A percentile compares a stretch with the other conserved stretches of the same genome.
Conservation (phyloP, 1,140 invertebrate species). For the Leptopilina boulardi region DNA sequence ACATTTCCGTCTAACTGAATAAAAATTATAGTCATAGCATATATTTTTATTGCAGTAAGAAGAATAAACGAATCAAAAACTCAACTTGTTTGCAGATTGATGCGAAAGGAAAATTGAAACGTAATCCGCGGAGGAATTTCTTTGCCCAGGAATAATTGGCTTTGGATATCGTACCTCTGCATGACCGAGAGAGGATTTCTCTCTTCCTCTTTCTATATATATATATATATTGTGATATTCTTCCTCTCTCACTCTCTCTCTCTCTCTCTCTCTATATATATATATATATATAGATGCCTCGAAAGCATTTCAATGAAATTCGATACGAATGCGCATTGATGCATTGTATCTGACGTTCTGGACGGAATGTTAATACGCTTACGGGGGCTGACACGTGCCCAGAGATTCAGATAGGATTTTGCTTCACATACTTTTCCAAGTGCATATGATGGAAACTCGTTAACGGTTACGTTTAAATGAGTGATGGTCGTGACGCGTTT, state of each 20-base stretch:
- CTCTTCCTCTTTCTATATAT: too few relatives aligned
- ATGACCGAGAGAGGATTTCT: slow-evolving; percentile 9
- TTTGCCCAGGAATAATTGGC: slow-evolving; percentile 1
- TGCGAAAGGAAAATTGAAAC: slow-evolving; percentile 6
- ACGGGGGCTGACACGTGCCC: slow-evolving; percentile 56
- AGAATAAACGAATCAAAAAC: not conserved
- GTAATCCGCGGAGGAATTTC: not conserved
- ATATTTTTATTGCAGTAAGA: too few relatives aligned
- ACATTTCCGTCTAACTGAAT: too few relatives aligned
- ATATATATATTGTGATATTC: slow-evolving; percentile 51
- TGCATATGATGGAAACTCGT: slow-evolving; percentile 54
- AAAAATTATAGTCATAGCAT: too few relatives aligned
- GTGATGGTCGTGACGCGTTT: slow-evolving; percentile 40
- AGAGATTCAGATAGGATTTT: slow-evolving; percentile 54
- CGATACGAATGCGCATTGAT: slow-evolving; percentile 57
- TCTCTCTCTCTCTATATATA: too few relatives aligned
- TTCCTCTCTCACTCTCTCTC: slow-evolving; percentile 45
- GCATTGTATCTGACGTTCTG: slow-evolving; percentile 57
- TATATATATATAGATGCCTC: slow-evolving; percentile 42
- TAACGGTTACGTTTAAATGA: slow-evolving; percentile 55
- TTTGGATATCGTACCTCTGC: not conserved
- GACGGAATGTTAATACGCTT: slow-evolving; percentile 60
- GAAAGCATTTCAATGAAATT: slow-evolving; percentile 55
- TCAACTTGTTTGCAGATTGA: not conserved
- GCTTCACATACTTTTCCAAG: slow-evolving; percentile 55